phyloP scores from a whole-genome alignment of 2,797 vertebrate genomes.

The Spinus olivaceus region DNA sequence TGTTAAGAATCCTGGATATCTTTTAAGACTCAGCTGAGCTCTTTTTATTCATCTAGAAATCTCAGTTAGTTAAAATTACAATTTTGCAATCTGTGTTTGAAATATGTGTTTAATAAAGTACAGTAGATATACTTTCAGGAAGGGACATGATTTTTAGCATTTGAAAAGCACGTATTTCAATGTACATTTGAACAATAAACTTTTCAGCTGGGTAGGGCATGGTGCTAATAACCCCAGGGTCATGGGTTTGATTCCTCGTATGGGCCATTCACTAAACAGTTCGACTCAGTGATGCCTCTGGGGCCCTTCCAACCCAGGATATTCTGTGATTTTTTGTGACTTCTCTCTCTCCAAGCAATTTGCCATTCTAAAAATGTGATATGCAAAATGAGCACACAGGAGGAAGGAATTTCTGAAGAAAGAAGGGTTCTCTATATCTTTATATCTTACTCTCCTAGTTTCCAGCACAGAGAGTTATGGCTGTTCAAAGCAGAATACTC shows the following conservation, averaged over 20 bases:
- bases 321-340: background rate
- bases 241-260: accelerated
- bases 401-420: background rate
- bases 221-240: background rate
- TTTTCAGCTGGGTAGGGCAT: background rate
- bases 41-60: background rate
- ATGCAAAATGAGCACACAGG: background rate
- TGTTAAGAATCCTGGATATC: background rate
- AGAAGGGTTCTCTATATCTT: background rate
- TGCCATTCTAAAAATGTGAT: background rate
- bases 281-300: background rate
- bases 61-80: background rate
- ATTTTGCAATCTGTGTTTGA: background rate
- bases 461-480: background rate
- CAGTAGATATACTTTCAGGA: background rate
- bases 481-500: background rate
- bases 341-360: background rate
- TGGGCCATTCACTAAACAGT: background rate
- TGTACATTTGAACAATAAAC: background rate
- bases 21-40: background rate
- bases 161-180: background rate
- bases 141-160: background rate
- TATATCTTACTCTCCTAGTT: background rate
- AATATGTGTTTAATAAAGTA: background rate
- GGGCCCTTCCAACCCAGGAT: background rate